Evolutionary conservation across 2,797 vertebrate species (phyloP).

Genomic region (Leptatherina wallacei): DNA sequence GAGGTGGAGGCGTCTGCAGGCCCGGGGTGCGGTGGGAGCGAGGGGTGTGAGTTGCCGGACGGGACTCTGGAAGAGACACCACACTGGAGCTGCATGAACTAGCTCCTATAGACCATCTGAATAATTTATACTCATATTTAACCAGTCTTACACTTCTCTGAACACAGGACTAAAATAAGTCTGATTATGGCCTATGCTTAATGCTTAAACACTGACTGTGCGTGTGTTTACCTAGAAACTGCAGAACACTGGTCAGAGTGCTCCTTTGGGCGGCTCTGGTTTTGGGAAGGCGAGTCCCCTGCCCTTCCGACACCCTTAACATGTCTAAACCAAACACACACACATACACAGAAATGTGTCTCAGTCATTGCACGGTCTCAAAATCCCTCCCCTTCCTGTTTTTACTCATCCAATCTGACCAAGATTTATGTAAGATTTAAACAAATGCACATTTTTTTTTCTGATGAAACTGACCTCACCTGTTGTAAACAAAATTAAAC

Average conservation of each 20-base stretch:
- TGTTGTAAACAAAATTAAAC: slow-evolving; percentile 1
- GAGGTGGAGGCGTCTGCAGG: slow-evolving; percentile 89
- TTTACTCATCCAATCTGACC: neutral
- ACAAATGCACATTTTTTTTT: neutral
- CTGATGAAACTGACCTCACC: slow-evolving; percentile 17
- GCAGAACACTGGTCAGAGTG: slow-evolving; percentile 93
- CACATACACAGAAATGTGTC: slow-evolving; percentile 36
- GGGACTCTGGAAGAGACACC: slow-evolving; percentile 88
- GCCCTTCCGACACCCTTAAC: slow-evolving; percentile 91
- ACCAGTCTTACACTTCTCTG: neutral
- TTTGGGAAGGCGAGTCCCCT: slow-evolving; percentile 90
- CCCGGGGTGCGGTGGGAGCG: slow-evolving; percentile 90
- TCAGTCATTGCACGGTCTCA: slow-evolving; percentile 35
- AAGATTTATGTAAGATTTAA: neutral
- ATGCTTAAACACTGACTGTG: neutral
- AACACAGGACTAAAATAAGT: neutral
- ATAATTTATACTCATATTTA: neutral
- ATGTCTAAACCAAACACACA: slow-evolving; percentile 88
- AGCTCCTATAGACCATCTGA: slow-evolving; percentile 33
- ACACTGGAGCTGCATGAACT: slow-evolving; percentile 59
- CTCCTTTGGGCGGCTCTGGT: slow-evolving; percentile 90
- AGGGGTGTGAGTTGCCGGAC: slow-evolving; percentile 87
- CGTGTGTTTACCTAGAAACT: slow-evolving; percentile 90
- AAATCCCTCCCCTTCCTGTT: neutral
- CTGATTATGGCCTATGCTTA: neutral